phyloP scores from a whole-genome alignment of 2,113 vertebrate species.

The Ctenomys sociabilis region DNA sequence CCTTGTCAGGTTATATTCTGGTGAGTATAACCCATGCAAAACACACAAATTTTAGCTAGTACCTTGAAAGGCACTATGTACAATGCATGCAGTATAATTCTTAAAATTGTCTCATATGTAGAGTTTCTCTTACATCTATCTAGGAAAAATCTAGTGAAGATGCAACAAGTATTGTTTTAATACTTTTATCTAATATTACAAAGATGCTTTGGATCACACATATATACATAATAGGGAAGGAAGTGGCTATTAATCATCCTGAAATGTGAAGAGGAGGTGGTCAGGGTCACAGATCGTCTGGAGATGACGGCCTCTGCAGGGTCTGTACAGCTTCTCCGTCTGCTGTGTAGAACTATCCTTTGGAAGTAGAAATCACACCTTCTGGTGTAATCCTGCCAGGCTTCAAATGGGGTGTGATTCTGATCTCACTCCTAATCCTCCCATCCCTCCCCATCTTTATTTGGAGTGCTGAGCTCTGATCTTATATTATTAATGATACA shows the following conservation, averaged over 20 bases:
- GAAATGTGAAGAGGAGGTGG: not conserved
- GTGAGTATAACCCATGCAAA: not conserved
- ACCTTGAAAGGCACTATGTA: not conserved
- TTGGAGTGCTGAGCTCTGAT: not conserved
- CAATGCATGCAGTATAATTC: not conserved
- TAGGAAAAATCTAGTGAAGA: not conserved
- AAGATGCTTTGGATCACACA: not conserved
- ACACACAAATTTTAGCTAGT: not conserved
- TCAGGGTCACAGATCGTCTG: not conserved
- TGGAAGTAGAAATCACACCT: not conserved
- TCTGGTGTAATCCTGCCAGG: not conserved
- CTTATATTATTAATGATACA: slow-evolving; percentile 35
- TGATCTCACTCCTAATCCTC: not conserved
- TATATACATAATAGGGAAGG: not conserved
- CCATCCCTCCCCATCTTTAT: not conserved
- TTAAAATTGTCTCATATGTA: slow-evolving; percentile 10
- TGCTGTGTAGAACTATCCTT: not conserved
- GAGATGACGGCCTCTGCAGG: not conserved
- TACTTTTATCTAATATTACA: not conserved
- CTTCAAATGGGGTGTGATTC: not conserved
- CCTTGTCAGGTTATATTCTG: not conserved
- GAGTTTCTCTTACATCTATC: not conserved
- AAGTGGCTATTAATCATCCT: not conserved
- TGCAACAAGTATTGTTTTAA: not conserved
- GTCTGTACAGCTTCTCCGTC: not conserved